phyloP scores from a whole-genome alignment of 2,888 invertebrate genomes.

The Tinea trinotella region DNA sequence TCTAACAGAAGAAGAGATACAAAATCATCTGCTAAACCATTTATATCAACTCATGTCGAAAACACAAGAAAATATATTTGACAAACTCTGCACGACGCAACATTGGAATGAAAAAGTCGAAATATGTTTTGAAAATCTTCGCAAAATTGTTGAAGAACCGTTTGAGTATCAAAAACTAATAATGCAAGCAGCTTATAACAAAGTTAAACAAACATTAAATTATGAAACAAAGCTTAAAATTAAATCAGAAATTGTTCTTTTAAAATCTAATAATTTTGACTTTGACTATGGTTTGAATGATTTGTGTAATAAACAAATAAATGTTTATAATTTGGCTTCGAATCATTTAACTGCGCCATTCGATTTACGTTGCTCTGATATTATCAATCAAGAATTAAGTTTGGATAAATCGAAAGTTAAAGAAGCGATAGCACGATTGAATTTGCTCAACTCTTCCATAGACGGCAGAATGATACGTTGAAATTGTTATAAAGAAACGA shows the following conservation, averaged over 20 bases:
- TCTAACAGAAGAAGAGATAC: slow-evolving; percentile 31
- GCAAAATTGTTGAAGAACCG: neutral
- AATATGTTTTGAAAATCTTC: slow-evolving; percentile 27
- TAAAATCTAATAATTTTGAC: neutral
- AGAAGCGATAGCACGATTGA: neutral
- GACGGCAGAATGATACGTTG: slow-evolving; percentile 17
- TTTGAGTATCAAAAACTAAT: slow-evolving; percentile 21
- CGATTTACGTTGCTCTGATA: slow-evolving; percentile 9
- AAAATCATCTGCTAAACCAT: slow-evolving; percentile 36
- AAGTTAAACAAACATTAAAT: slow-evolving; percentile 30
- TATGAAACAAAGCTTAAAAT: slow-evolving; percentile 26
- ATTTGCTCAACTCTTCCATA: slow-evolving; percentile 5
- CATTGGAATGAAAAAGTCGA: slow-evolving; percentile 33
- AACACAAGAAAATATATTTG: slow-evolving; percentile 21
- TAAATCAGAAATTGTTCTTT: slow-evolving; percentile 2
- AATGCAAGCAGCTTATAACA: slow-evolving; percentile 31
- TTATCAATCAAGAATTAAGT: slow-evolving; percentile 1
- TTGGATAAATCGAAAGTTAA: neutral
- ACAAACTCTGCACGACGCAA: slow-evolving; percentile 16
- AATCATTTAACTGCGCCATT: neutral
- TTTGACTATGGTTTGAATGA: neutral
- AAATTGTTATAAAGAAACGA: too few relatives aligned
- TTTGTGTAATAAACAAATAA: neutral
- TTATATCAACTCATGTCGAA: slow-evolving; percentile 36
- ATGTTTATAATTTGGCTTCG: neutral